Percentiles rank a stretch among this genome's conserved stretches.
These are phyloP conservation scores for Pungitius pungitius DNA, from an alignment of 2,113 vertebrate genomes.

Conservation along the genomic window DNA sequence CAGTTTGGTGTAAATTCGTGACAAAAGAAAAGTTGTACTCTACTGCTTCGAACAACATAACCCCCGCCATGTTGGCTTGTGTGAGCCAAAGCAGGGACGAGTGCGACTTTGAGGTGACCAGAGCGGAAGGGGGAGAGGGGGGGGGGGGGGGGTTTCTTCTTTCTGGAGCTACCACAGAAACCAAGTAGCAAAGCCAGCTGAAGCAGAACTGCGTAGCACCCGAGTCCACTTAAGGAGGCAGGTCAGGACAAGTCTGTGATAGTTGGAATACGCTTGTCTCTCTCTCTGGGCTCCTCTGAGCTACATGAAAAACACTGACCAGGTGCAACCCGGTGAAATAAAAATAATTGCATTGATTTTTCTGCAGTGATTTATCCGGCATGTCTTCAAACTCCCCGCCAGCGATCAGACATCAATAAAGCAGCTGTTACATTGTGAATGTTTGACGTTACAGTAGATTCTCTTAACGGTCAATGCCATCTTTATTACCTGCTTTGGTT, in stretches of 20 bases:
- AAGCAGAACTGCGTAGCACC: slow-evolving; percentile 24
- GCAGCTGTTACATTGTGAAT: slow-evolving; percentile 1
- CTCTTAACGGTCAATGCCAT: not conserved
- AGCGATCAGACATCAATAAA: slow-evolving; percentile 20
- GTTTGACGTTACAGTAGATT: slow-evolving; percentile 9
- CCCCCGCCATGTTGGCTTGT: not conserved
- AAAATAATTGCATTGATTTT: slow-evolving; percentile 20
- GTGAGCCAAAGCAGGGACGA: slow-evolving; percentile 3
- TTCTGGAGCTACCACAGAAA: slow-evolving; percentile 21
- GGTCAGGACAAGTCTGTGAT: slow-evolving; percentile 37
- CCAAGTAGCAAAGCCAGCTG: slow-evolving; percentile 23
- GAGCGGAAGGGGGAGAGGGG: not conserved
- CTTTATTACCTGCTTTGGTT: not conserved
- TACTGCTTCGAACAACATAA: too few relatives aligned
- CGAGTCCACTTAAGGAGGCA: slow-evolving; percentile 28
- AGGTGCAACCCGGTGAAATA: slow-evolving; percentile 12
- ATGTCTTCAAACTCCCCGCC: slow-evolving; percentile 20
- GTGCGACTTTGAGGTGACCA: slow-evolving; percentile 7
- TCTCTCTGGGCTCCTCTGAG: not conserved
- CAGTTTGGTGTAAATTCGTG: too few relatives aligned
- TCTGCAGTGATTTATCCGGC: slow-evolving; percentile 29
- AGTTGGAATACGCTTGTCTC: slow-evolving; percentile 22
- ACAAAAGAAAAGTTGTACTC: too few relatives aligned
- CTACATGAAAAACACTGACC: slow-evolving; percentile 12
- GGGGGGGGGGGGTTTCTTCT: not conserved